These are phyloP conservation scores for Ganaspis brasiliensis DNA, from an alignment of 2,888 invertebrate genomes.

Conservation along the genomic window DNA sequence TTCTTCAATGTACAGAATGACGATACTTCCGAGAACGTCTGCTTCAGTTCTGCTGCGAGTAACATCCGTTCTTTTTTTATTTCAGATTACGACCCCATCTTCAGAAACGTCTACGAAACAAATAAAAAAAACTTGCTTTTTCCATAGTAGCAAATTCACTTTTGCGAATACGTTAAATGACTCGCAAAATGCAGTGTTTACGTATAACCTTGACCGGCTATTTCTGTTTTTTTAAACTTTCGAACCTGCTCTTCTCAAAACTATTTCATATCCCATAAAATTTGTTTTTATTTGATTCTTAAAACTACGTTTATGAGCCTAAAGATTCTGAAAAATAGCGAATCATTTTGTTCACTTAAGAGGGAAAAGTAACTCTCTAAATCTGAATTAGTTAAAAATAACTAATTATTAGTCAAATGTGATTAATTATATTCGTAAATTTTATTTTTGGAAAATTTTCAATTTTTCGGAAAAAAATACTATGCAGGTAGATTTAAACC, in stretches of 20 bases:
- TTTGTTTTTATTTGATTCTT: conserved; percentile 11
- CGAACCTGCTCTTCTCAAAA: neutral
- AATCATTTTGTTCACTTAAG: neutral
- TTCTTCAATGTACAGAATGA: conserved; percentile 13
- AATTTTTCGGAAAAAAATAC: too few species aligned
- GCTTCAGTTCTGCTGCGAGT: conserved; percentile 14
- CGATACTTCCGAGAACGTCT: conserved; percentile 26
- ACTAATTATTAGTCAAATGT: too few species aligned
- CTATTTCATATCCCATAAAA: conserved; percentile 20
- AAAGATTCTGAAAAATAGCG: too few species aligned
- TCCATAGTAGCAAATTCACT: conserved; percentile 14
- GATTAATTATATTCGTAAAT: too few species aligned
- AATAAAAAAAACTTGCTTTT: conserved; percentile 36
- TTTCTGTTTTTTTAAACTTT: neutral
- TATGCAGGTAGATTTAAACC: too few species aligned
- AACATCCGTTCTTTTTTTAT: conserved; percentile 31
- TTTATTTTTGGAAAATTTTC: too few species aligned
- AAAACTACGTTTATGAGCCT: neutral
- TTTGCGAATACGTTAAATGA: conserved; percentile 34
- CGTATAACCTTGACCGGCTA: neutral
- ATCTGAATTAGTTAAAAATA: neutral
- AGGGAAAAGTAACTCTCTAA: neutral
- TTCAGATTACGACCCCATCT: conserved; percentile 28
- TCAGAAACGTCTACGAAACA: conserved; percentile 17
- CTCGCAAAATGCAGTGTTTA: conserved; percentile 25